Evolutionary conservation across 2,888 invertebrate species (phyloP).

Genomic region (Leucophenga montana): DNA sequence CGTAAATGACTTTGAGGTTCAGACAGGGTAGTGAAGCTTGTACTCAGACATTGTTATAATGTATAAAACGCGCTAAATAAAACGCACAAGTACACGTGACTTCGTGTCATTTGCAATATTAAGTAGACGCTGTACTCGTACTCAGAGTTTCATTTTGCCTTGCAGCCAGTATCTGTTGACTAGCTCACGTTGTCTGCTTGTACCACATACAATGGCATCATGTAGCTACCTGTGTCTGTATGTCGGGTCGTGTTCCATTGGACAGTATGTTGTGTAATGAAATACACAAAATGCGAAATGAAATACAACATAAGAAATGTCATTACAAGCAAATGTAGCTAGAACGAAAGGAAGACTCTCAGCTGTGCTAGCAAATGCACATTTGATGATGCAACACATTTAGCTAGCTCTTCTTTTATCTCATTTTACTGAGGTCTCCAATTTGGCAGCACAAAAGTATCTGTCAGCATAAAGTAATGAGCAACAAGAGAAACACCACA

Average conservation of each 20-base stretch:
- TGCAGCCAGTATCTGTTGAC: background rate
- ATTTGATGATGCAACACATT: background rate
- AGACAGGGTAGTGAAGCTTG: too few species aligned
- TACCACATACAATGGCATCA: too few species aligned
- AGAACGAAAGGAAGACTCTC: background rate
- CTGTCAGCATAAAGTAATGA: too few species aligned
- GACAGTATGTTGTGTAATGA: background rate
- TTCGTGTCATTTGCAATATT: constrained; percentile 66
- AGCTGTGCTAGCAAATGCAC: background rate
- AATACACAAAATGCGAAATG: background rate
- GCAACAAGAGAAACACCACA: too few species aligned
- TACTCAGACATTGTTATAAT: background rate
- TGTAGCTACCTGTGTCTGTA: background rate
- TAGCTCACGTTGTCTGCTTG: too few species aligned
- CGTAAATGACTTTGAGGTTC: too few species aligned
- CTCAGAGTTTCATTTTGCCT: background rate
- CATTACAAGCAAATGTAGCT: background rate
- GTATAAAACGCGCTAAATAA: background rate
- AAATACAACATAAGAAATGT: background rate
- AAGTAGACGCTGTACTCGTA: constrained; percentile 28
- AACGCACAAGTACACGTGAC: constrained; percentile 63
- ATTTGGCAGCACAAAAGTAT: too few species aligned
- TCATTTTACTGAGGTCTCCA: too few species aligned
- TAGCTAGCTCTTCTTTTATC: too few species aligned
- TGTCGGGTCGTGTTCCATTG: too few species aligned